Evolutionary conservation across 2,113 vertebrate genomes (phyloP), one percentile per base, ranked within the genome.

Genomic region (Abramis brama): DNA sequence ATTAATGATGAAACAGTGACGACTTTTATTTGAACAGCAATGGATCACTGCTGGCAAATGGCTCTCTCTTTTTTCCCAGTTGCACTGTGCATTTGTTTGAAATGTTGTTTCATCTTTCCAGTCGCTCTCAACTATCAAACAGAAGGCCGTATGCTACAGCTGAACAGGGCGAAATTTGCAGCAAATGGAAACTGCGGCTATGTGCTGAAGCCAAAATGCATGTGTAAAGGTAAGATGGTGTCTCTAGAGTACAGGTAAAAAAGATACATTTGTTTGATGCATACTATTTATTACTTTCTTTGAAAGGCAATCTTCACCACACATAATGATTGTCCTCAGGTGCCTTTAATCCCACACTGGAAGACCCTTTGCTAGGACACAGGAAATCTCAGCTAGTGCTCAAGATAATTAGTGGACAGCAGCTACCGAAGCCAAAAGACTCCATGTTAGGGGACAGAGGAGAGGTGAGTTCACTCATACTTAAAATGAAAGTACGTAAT

Each of bases 91-190:
- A 64, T 64, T 79, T 36, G 45, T 76, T 3, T 52, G 27, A 45
- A 50, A 39, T 79, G 10, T 87, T 73, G 17, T 78, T 73, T 4
- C 88, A 83, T 84, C 9, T 52, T 90, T 86, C 77, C 78, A 99
- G 98, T 99, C 33, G 98, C 97, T 23, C 93, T 99, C 89, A 99
- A 99, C 93, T 99, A 99, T 91, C 98, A 99, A 90, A 97, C 98
- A 2, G 97, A 98, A 82, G 98, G 97, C 27, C 95, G 97, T 6
- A 97, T 98, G 96, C 95, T 99, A 57, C 97, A 99, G 86, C 92
- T 99, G 84, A 98, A 99, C 94, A 85, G 94, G 85, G 97, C 98
- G 93, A 99, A 98, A 93, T 99, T 99, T 83, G 94, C 94, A 43
- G 95, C 94, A 93, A 99, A 99, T 10, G 98, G 98, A 71, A 97